Evolutionary conservation across 1,140 invertebrate species (phyloP), one percentile per base, ranked within the genome.

Genomic region (Gonatopus flavifemur): DNA sequence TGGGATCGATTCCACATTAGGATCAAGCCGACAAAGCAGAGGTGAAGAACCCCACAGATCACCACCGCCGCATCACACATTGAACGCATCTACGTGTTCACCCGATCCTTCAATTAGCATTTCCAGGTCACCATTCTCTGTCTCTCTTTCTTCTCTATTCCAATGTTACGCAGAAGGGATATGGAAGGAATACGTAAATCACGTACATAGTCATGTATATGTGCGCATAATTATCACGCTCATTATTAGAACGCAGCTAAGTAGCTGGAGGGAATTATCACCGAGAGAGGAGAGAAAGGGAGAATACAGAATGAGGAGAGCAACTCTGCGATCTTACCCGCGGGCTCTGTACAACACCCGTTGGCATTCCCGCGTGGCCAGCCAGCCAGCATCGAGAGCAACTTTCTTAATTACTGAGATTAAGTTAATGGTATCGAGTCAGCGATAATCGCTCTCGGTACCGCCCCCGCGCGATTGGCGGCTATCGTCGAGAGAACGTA

Each of bases 331-430:
- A 47, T 53, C 57, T 44, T 62, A 60, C 53, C 22, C 42, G 54
- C 41, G 52, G 21, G 9, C 9, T 15, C 15, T 13, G 32, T 15
- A n/a, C 32, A 15, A 33, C 15, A 9, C 59, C 43, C 48, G 31
- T 30, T 32, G 35, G 35, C 49, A 71, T 71, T 74, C 70, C 66
- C 70, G 64, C 66, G 64, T 66, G 69, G 66, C 64, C 63, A 63
- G 60, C 60, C 65, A 67, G 66, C 64, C 63, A 63, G 60, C 60
- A 66, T 60, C 59, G 54, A 68, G 67, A 73, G 67, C 70, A 75
- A 73, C 66, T 75, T 74, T 68, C 70, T 76, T 76, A 75, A 76
- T 75, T 74, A 74, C 74, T 58, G 61, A 73, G 67, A 76, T 76
- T 74, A 74, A 72, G 56, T 74, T 70, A 72, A 75, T 76, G 69